phyloP scores from a whole-genome alignment of 2,888 invertebrate genomes.

The Acronicta aceris region DNA sequence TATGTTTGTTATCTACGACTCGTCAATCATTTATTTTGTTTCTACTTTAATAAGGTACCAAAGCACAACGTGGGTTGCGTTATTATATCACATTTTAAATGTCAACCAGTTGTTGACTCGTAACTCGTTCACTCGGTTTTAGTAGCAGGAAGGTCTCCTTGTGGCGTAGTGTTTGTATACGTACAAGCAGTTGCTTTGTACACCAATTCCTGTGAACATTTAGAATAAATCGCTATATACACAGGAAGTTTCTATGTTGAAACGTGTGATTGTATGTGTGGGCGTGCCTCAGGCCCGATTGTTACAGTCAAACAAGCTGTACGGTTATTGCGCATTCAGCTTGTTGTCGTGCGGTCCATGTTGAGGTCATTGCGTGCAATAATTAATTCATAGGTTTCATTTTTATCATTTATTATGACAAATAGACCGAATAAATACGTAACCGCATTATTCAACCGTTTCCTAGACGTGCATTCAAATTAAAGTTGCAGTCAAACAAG shows the following conservation, averaged over 20 bases:
- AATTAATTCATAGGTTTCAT: slow-evolving; percentile 69
- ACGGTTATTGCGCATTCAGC: slow-evolving; percentile 77
- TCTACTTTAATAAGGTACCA: slow-evolving; percentile 26
- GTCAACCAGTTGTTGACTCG: slow-evolving; percentile 35
- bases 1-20: slow-evolving; percentile 12
- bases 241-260: slow-evolving; percentile 80
- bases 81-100: slow-evolving; percentile 46
- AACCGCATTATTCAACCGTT: slow-evolving; percentile 36
- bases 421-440: slow-evolving; percentile 43
- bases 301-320: slow-evolving; percentile 64
- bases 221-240: slow-evolving; percentile 66
- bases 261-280: slow-evolving; percentile 76
- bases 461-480: slow-evolving; percentile 39
- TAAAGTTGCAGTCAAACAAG: slow-evolving; percentile 28
- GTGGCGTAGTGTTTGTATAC: slow-evolving; percentile 37
- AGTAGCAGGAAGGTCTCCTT: slow-evolving; percentile 36
- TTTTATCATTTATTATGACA: slow-evolving; percentile 60
- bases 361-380: slow-evolving; percentile 74
- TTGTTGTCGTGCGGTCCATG: slow-evolving; percentile 67
- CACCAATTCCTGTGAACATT: slow-evolving; percentile 59
- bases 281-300: slow-evolving; percentile 76
- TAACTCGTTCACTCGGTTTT: slow-evolving; percentile 46
- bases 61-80: slow-evolving; percentile 55
- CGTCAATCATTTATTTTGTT: slow-evolving; percentile 5
- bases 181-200: slow-evolving; percentile 28